These are phyloP conservation scores for Cacoxenus indagator DNA, from an alignment of 2,888 invertebrate species.

Conservation along the genomic window DNA sequence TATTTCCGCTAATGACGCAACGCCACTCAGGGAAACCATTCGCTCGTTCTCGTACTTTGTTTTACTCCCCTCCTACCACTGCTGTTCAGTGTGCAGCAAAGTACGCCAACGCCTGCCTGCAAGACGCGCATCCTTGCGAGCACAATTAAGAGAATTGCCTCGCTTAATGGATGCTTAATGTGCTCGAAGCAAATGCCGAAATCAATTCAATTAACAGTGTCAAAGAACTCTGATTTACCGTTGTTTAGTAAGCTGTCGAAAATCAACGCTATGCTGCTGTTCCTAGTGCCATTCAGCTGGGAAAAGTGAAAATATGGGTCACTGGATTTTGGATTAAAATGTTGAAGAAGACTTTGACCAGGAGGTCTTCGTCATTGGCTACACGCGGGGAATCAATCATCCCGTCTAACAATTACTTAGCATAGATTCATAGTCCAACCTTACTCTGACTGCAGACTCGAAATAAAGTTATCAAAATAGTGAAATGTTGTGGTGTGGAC, in stretches of 20 bases:
- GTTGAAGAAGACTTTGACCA: no score
- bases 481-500: constrained; percentile 20
- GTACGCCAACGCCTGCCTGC: constrained; percentile 27
- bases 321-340: no score
- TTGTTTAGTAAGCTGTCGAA: background rate
- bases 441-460: constrained; percentile 14
- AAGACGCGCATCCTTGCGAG: constrained; percentile 12
- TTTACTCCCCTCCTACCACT: no score
- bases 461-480: constrained; percentile 55
- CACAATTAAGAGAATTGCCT: constrained; percentile 65
- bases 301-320: no score
- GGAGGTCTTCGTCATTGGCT: no score
- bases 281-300: no score
- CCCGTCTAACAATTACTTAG: no score
- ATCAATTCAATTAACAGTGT: constrained; percentile 58
- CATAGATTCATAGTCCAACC: no score
- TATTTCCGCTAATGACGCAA: constrained; percentile 42
- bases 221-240: constrained; percentile 3
- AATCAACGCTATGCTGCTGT: no score
- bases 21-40: constrained; percentile 33
- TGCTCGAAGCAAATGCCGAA: constrained; percentile 65
- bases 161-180: constrained; percentile 67
- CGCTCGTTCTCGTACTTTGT: no score
- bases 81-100: constrained; percentile 26
- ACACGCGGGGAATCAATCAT: no score